Evolutionary conservation across 2,113 vertebrate species (phyloP), one percentile per base, ranked within the genome.

Genomic region (Cromileptes altivelis): DNA sequence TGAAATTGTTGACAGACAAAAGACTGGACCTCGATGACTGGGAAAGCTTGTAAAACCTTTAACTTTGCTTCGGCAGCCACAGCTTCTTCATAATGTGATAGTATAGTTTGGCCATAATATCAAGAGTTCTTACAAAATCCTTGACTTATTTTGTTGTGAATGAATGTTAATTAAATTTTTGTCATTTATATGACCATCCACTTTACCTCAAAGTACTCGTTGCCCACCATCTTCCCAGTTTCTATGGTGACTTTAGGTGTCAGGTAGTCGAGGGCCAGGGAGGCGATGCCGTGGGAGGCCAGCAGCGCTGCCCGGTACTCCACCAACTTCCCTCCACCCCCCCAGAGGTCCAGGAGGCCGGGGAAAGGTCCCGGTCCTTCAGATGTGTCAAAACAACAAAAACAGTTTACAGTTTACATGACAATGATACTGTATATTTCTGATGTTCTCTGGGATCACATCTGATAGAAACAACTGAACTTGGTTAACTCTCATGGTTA

Each of bases 331-430:
- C 95, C 95, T 40, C 91, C 93, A 3, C 91, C 94, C 21, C 96
- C 96, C 95, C 94, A 95, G 50, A 96, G 79, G 69, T 96, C 96
- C 81, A 96, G 52, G 42, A 96, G 47, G 6, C 82, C 96, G 13
- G 95, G 95, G 56, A 95, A 96, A 7, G 93, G 95, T 2, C 95
- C 95, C 8, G 92, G 84, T 70, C 96, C 95, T 96, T 82, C 18
- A 76, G 25, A 21, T 2, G 9, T 56, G 70, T 53, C 30, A 75
- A n/a, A 52, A 52, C 11, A 79, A 6, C 50, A 33, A 60, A 61
- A 52, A 45, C 17, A 52, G 15, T 23, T 62, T 2, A 53, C n/a
- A 25, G 4, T 62, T 61, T 4, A 40, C 12, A 10, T 19, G 10
- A 55, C 1, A 0, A 70, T 37, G 17, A 52, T 57, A 47, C 13